Evolutionary conservation across 2,888 invertebrate species (phyloP), one percentile per base, ranked within the genome.

Genomic region (Prosapia bicincta): DNA sequence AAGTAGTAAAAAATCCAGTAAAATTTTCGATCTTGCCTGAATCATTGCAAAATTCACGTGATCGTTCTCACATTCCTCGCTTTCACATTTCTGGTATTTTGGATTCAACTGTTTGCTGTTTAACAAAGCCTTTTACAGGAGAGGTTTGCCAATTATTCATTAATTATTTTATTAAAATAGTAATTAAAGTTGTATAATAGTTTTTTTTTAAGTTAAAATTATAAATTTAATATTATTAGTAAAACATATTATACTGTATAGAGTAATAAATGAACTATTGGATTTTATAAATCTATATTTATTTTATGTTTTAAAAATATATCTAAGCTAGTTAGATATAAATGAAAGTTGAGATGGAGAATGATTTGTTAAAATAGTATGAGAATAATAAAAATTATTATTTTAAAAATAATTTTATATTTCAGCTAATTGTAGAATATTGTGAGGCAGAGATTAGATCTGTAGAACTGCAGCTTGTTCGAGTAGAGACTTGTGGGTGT

Each of bases 401-500:
- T 30, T 30, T 30, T 30, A 30, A 30, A 6, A 30, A 30, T n/a
- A n/a, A n/a, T n/a, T n/a, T n/a, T n/a, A n/a, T 74, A 74, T 81
- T 83, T 3, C 84, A 92, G 91, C 86, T 96, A 68, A 88, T 91
- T 23, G 90, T 97, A 69, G 93, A 95, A 81, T 89, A 91, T 81
- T 95, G 95, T 82, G 93, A 93, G 78, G 90, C 92, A 38, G 89
- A 92, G 0, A 93, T 98, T 77, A 95, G 96, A 84, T 97, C 97
- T 0, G 92, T 99, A 74, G 98, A 99, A 85, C 85, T 99, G 78
- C 98, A 98, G 85, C 87, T 99, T 78, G 94, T 98, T 0, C 88
- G 98, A 74, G 95, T 98, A 1, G 98, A 99, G 86, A 98, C 97
- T 0, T 97, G 97, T 84, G 98, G 98, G 70, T 93, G 94, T 84